Evolutionary conservation across 1,140 invertebrate species (phyloP).

Genomic region (Heterodera schachtii): DNA sequence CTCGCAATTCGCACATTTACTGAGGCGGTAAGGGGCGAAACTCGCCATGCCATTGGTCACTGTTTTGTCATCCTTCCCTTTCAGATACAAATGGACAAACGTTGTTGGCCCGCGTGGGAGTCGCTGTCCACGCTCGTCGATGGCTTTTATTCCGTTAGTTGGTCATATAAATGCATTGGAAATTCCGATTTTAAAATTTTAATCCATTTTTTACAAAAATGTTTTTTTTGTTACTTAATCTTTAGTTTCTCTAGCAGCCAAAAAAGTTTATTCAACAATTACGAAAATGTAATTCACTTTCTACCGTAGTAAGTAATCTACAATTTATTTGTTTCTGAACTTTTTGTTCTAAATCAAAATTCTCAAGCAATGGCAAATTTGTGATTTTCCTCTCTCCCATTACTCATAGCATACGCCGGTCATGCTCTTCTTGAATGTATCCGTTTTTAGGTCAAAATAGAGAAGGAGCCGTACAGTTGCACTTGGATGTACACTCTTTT

Average conservation of each 20-base stretch:
- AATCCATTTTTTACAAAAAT: not conserved
- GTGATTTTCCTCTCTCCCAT: too few relatives aligned
- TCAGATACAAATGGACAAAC: constrained; percentile 35
- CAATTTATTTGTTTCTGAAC: too few relatives aligned
- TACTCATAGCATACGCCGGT: not conserved
- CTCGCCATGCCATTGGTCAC: not conserved
- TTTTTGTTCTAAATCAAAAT: too few relatives aligned
- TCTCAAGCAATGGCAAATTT: too few relatives aligned
- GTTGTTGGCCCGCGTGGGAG: constrained; percentile 56
- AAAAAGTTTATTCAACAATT: too few relatives aligned
- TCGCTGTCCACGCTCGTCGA: constrained; percentile 37
- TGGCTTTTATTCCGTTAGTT: constrained; percentile 41
- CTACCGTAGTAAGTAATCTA: too few relatives aligned
- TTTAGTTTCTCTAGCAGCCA: not conserved
- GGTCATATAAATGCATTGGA: too few relatives aligned
- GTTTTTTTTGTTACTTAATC: too few relatives aligned
- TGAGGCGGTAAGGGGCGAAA: constrained; percentile 22
- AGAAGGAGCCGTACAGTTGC: constrained; percentile 19
- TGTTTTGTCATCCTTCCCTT: not conserved
- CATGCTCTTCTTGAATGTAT: not conserved
- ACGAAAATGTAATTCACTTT: too few relatives aligned
- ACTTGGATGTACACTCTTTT: constrained; percentile 50
- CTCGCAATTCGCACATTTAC: constrained; percentile 35
- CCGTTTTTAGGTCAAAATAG: constrained; percentile 43
- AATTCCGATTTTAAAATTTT: not conserved